Conservation (phyloP, 2,113 vertebrate species). For the Oncorhynchus keta region DNA sequence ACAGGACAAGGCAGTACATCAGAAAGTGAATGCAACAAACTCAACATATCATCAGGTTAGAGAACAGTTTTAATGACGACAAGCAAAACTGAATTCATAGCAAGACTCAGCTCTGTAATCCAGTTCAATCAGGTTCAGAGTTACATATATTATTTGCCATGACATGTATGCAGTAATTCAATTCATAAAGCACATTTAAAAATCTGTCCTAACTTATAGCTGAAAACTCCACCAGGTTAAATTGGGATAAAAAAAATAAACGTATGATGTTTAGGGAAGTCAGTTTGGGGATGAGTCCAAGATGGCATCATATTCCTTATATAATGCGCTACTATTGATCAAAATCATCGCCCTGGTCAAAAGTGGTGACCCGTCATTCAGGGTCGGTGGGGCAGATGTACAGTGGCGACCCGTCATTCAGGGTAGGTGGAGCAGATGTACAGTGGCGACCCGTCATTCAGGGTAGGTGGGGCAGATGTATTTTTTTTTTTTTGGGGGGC, state of each 20-base stretch:
- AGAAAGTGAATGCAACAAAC: background rate
- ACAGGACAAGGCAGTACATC: background rate
- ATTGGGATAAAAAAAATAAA: background rate
- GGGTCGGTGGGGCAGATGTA: too few species aligned
- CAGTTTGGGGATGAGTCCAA: too few species aligned
- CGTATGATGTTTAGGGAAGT: background rate
- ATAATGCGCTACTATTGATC: too few species aligned
- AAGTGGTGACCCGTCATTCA: too few species aligned
- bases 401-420: too few species aligned
- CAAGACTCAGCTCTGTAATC: background rate
- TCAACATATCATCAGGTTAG: background rate
- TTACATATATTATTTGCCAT: background rate
- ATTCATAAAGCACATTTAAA: background rate
- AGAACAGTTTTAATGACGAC: background rate
- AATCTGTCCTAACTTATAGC: background rate
- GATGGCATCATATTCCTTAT: too few species aligned
- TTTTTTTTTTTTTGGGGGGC: too few species aligned
- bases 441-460: too few species aligned
- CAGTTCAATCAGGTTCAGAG: background rate
- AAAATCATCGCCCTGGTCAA: too few species aligned
- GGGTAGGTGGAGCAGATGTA: too few species aligned
- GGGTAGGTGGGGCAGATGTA: too few species aligned
- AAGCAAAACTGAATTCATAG: background rate
- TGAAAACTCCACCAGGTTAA: background rate
- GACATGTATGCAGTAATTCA: background rate